Base-by-base conservation (phyloP, 1,140 invertebrate genomes). In the Bacillus rossius region DNA sequence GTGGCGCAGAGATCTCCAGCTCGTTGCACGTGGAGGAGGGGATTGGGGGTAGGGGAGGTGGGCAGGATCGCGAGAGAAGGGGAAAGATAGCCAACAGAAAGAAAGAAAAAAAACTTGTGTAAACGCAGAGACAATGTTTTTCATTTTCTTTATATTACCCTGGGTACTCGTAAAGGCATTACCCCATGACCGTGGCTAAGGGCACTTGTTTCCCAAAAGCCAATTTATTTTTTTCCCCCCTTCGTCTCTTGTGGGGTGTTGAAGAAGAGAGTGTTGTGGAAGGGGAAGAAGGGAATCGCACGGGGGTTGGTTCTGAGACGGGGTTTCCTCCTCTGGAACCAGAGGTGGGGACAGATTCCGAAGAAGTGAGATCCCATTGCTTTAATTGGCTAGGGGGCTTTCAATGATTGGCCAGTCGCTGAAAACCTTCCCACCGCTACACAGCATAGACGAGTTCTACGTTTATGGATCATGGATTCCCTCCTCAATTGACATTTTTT, bases 101-200 rank as follows among this genome's bases (percentile, higher is more conserved):
- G 34, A 50, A 50, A 50, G 29, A 48, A 50, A 25, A 17, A 29
- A 34, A 34, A 29, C 52, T 54, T 42, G 52, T 54, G 52, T 54
- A 54, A 54, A 54, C 69, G 73, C 72, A 72, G 69, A 66, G 63
- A 60, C 54, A 55, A 77, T 86, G 84, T 87, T 87, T 86, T 87
- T 87, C 85, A 87, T 87, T 87, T 87, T 86, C 84, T 87, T 87
- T 86, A 87, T 86, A 82, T 85, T 81, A 85, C 84, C 85, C 85
- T 73, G 79, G 85, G 81, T 80, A 81, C 80, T 86, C 84, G 82
- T 87, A 86, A 87, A 86, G 78, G 83, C 85, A 86, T 87, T 87
- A 86, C 82, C 82, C 84, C 80, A 86, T 84, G 86, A 84, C 84
- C 43, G 29, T 16, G 43, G 37, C 26, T 23, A 26, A 26, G 23